These are phyloP conservation scores for Scaeva pyrastri DNA, from an alignment of 2,888 invertebrate genomes.

Conservation along the genomic window DNA sequence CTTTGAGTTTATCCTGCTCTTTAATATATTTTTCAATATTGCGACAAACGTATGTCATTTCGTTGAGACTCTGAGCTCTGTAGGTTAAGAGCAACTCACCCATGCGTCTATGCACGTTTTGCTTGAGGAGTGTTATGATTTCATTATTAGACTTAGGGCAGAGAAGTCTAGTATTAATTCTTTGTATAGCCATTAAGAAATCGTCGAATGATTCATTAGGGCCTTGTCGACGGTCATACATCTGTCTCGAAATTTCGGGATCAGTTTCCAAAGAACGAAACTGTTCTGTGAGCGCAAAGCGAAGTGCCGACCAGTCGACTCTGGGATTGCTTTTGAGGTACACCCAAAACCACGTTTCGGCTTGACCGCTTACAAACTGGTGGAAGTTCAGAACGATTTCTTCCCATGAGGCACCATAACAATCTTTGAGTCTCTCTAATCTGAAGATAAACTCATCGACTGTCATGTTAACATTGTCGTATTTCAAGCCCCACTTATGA, in stretches of 20 bases:
- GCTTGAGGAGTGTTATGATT: not conserved
- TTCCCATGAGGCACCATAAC: not conserved
- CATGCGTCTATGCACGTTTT: not conserved
- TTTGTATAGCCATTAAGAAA: not conserved
- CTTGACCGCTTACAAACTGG: not conserved
- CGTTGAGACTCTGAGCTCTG: not conserved
- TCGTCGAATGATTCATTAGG: constrained; percentile 3
- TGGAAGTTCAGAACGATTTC: not conserved
- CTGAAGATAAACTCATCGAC: not conserved
- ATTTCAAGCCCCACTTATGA: constrained; percentile 11
- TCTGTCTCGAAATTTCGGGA: not conserved
- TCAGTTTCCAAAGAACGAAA: not conserved
- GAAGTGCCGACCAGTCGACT: not conserved
- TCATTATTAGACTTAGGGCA: not conserved
- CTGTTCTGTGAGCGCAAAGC: not conserved
- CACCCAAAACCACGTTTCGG: not conserved
- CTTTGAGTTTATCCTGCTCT: too few species aligned
- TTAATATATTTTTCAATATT: not conserved
- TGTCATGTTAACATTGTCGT: not conserved
- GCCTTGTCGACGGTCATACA: not conserved
- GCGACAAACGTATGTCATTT: not conserved
- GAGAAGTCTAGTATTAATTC: not conserved
- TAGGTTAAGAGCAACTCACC: not conserved
- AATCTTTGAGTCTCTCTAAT: not conserved
- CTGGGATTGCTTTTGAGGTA: not conserved